These are phyloP conservation scores for Diachasmimorpha longicaudata DNA, from an alignment of 1,140 invertebrate species.

Conservation along the genomic window DNA sequence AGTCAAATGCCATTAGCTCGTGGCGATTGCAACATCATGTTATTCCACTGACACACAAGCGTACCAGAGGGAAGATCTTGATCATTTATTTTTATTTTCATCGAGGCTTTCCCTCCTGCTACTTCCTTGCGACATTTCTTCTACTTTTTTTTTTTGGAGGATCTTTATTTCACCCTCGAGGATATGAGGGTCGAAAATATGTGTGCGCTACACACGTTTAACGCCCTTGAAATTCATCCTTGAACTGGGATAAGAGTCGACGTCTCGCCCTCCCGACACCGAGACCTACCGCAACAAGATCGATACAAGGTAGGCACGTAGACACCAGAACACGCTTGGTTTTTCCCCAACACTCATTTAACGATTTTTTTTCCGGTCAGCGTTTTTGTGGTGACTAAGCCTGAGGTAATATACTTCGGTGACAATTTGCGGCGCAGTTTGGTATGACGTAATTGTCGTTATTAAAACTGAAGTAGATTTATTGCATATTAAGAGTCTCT, in stretches of 20 bases:
- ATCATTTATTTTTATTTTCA: neutral
- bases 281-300: slow-evolving; percentile 58
- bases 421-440: neutral
- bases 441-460: neutral
- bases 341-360: slow-evolving; percentile 24
- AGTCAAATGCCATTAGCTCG: slow-evolving; percentile 35
- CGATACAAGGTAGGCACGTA: slow-evolving; percentile 51
- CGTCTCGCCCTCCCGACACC: slow-evolving; percentile 44
- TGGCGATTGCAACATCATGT: slow-evolving; percentile 41
- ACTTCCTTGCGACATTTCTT: neutral
- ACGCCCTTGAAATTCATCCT: slow-evolving; percentile 59
- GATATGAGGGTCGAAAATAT: slow-evolving; percentile 13
- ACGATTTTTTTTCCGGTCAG: neutral
- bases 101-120: neutral
- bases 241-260: slow-evolving; percentile 56
- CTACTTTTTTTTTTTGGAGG: neutral
- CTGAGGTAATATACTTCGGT: no score
- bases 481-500: neutral
- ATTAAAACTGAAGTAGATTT: neutral
- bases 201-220: slow-evolving; percentile 33
- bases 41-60: slow-evolving; percentile 34
- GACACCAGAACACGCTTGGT: slow-evolving; percentile 13
- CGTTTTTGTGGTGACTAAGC: slow-evolving; percentile 6
- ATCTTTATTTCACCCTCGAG: slow-evolving; percentile 2
- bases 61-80: neutral